Base-by-base conservation (phyloP, 2,797 vertebrate species). In the Basileuterus tristriatus region DNA sequence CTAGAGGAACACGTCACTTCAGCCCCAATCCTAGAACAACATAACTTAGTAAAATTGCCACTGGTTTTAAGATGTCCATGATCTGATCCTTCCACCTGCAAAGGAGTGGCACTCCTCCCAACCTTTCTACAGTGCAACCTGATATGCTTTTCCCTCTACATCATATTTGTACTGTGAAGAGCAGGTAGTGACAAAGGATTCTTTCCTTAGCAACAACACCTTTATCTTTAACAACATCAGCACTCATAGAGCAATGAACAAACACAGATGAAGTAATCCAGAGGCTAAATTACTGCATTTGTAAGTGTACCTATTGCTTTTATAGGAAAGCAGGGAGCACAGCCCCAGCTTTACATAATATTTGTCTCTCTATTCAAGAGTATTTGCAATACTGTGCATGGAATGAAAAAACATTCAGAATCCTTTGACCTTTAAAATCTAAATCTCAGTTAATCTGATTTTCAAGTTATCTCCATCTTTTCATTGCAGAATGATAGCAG, bases 211-310 rank as follows among this genome's bases (percentile, higher is more conserved):
- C 27, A 52, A 12, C 3, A 0, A 12, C 50, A 30, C 11, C 50
- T 50, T 50, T 83, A 86, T 72, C 69, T 89, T 83, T 55, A 86
- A 65, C 41, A 80, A 30, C 36, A 68, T 86, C 65, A 89, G n/a
- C 55, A 80, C 52, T 83, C 36, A 82, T 15, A 68, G 86, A 86
- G 50, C 59, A 75, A 43, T 32, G 50, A 86, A 17, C 36, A 92
- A 94, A 95, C 72, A 92, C 3, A 72, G 72, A 60, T 90, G 29
- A 93, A 71, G 63, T 63, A 91, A 96, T 63, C 16, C 53, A 83
- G 79, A 88, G 41, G 17, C 71, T 83, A 89, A 94, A 93, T 90
- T 86, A 87, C 76, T 74, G 69, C 49, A 68, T 41, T 71, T 77
- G 4, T 76, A 39, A 44, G 29, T 44, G 15, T 50, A 65, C 26